Evolutionary conservation across 2,888 invertebrate species (phyloP), one percentile per base, ranked within the genome.

Genomic region (Apodemia zela): DNA sequence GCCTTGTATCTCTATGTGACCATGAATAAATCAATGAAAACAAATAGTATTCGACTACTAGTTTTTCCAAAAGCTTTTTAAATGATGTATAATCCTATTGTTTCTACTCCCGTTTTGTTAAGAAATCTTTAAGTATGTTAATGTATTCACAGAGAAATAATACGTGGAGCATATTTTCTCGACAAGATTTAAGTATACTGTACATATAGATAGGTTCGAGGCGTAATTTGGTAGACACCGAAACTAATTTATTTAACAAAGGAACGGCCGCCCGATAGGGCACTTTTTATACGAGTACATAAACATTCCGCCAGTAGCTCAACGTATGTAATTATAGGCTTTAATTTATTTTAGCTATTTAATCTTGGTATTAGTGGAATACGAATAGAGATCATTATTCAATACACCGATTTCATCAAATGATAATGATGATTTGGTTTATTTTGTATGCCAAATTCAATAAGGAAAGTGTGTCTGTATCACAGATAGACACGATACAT

Each of bases 171-270:
- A 90, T 88, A 89, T 89, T 89, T 86, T 83, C 85, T 78, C 83
- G 77, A 3, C 15, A 42, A 42, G 42, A 42, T 42, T 42, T 42
- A 5, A 15, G 42, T 42, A 42, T 42, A 42, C 78, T 79, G 77
- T 84, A 86, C 84, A 82, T 88, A 85, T 85, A 88, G 85, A 89
- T 88, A 89, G 86, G 85, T 87, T 79, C 65, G 82, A 85, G 81
- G 92, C 92, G 92, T 92, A 92, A 92, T 92, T 90, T 92, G 91
- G 92, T 92, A 92, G 92, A 92, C 89, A 92, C 92, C 92, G 92
- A 90, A 91, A 86, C 92, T 90, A 92, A 92, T 92, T 92, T 92
- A 91, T 89, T 90, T 91, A 88, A 92, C 92, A 92, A 92, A 92
- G 89, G 85, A 76, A 87, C 87, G 87, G 84, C 85, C 82, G 89